Conservation (phyloP, 2,888 invertebrate species). For the Pocota personata region DNA sequence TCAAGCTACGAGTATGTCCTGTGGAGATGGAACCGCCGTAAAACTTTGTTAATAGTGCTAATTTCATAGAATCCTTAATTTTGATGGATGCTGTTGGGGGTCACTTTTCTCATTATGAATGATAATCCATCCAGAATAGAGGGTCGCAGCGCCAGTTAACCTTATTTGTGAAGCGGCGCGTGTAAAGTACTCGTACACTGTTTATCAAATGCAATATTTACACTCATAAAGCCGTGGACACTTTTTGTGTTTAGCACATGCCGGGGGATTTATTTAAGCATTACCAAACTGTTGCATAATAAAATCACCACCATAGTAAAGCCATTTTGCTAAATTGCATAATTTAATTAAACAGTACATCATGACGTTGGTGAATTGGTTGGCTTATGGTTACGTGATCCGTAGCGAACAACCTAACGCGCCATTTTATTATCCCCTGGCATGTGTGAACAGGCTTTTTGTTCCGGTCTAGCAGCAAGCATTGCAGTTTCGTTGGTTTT, state of each 20-base stretch:
- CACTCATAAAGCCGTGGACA: background rate
- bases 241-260: background rate
- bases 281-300: background rate
- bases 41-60: conserved; percentile 38
- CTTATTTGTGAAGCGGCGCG: background rate
- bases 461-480: background rate
- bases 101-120: conserved; percentile 26
- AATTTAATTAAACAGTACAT: conserved; percentile 31
- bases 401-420: background rate
- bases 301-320: background rate
- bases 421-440: background rate
- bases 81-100: conserved; percentile 15
- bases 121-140: conserved; percentile 29
- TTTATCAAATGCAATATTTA: conserved; percentile 14
- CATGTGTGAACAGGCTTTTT: background rate
- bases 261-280: conserved; percentile 2
- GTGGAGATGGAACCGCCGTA: background rate
- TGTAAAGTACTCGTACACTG: background rate
- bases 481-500: background rate
- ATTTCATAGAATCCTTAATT: conserved; percentile 36
- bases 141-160: background rate
- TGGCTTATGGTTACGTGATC: background rate
- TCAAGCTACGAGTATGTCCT: conserved; percentile 6
- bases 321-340: conserved; percentile 4
- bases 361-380: background rate